A percentile compares a stretch with the other conserved stretches of the same genome.
Conservation (phyloP, 2,797 vertebrate genomes). For the Notamacropus eugenii region DNA sequence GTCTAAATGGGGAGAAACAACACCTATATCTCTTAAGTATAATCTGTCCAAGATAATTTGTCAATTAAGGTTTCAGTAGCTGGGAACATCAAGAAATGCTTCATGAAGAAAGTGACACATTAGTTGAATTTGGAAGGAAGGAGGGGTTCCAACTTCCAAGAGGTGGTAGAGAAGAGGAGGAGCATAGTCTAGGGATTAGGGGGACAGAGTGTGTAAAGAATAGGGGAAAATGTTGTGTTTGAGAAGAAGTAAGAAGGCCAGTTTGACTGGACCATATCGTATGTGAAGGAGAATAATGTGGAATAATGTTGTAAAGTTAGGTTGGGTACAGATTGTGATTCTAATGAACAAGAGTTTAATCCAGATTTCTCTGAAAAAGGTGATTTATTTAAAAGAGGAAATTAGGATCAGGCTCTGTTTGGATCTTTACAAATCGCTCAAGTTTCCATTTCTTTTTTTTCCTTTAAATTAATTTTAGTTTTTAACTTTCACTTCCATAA, state of each 20-base stretch:
- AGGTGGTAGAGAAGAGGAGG: not conserved
- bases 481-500: too few species aligned
- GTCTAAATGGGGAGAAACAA: not conserved
- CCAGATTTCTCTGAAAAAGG: not conserved
- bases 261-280: not conserved
- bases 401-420: conserved; percentile 3
- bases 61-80: not conserved
- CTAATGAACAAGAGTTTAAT: not conserved
- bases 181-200: not conserved
- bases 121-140: not conserved
- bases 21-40: not conserved
- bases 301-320: not conserved
- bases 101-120: not conserved
- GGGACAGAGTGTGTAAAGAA: not conserved
- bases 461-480: too few species aligned
- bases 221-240: not conserved
- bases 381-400: not conserved
- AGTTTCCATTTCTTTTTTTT: not conserved
- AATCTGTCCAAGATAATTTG: not conserved
- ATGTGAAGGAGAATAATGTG: not conserved
- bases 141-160: not conserved
- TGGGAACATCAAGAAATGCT: not conserved
- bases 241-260: not conserved
- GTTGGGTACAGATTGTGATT: not conserved
- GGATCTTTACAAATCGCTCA: not conserved